Conservation (phyloP, 2,797 vertebrate genomes). For the Tangara arthus region DNA sequence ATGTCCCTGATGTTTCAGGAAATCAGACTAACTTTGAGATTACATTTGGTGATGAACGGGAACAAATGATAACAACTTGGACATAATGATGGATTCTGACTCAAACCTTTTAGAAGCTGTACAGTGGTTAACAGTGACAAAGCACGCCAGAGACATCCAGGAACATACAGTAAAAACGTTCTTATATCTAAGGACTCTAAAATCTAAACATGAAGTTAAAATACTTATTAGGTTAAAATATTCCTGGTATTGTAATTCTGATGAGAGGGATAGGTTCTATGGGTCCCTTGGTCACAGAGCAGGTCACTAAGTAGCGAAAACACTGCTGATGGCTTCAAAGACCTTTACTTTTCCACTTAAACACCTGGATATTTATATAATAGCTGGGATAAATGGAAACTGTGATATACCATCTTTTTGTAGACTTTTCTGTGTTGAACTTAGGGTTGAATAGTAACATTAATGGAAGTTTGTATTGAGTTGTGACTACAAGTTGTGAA, state of each 20-base stretch:
- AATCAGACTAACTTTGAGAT: background rate
- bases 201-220: background rate
- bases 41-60: background rate
- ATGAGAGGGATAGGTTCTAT: background rate
- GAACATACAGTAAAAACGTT: rapidly evolving
- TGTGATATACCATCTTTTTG: background rate
- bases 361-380: background rate
- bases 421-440: background rate
- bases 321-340: background rate
- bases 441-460: background rate
- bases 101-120: background rate
- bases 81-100: background rate
- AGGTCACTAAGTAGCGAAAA: background rate
- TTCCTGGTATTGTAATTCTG: rapidly evolving
- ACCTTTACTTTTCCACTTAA: background rate
- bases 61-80: background rate
- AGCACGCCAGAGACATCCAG: background rate
- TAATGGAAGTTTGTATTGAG: background rate
- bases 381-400: background rate
- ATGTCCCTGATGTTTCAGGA: background rate
- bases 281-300: background rate
- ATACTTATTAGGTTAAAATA: background rate
- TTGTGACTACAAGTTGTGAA: background rate
- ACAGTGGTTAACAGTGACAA: background rate
- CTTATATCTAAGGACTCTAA: background rate